Base-by-base conservation (phyloP, 1,140 invertebrate species). In the Aricia agestis region DNA sequence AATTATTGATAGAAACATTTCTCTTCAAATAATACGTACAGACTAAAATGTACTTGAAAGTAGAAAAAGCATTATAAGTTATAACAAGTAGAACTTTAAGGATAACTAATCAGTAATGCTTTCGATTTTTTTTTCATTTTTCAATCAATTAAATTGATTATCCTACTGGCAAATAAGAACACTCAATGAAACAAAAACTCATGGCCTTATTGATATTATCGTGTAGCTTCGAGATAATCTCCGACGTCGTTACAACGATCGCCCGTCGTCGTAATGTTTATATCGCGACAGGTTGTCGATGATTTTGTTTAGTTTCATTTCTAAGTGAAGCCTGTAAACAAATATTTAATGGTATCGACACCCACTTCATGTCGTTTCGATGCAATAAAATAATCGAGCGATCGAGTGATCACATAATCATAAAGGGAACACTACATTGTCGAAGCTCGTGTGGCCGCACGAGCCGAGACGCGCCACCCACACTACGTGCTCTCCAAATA, bases 221-320 rank as follows among this genome's bases (percentile, higher is more conserved):
- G 45, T 13, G 9, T 9, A 13, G 13, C 45, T 52, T 52, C 10
- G 11, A 52, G 45, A 52, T 52, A 52, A 52, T 52, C 10, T 52
- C 45, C 9, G 9, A 52, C 11, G 45, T 9, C 6, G 7, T 13
- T 52, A 13, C 10, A 52, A 52, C 17, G 59, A 63, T 63, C 18
- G 59, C 59, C 18, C 19, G 19, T 63, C 19, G 11, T 63, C 59
- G 59, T 59, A 63, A 63, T 11, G 18, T 63, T 63, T 31, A 25
- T 31, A 19, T 63, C 18, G 18, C 10, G 7, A 17, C 19, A 11
- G 59, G 59, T 63, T 63, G 18, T 63, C 59, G 59, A 63, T 17
- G 19, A 63, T 63, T 63, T 63, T 63, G 25, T 63, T 63, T 63
- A 63, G 59, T 63, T 63, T 63, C 59, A 63, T 63, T 25, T 63